Evolutionary conservation across 1,140 invertebrate species (phyloP).

Genomic region (Globodera rostochiensis): DNA sequence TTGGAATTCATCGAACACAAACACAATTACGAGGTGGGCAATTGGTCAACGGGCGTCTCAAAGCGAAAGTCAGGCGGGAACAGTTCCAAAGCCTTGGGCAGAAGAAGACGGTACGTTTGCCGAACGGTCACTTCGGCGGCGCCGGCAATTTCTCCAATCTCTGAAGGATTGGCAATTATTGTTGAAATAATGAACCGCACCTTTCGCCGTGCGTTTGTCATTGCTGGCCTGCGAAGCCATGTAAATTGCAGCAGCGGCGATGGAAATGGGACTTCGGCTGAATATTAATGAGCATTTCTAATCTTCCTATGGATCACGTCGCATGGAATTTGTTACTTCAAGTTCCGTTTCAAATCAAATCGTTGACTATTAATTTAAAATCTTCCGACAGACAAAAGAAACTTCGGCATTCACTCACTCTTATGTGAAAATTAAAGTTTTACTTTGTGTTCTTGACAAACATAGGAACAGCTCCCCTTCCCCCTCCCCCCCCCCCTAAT

Average conservation of each 20-base stretch:
- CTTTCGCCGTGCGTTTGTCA: conserved; percentile 51
- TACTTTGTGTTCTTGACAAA: no score
- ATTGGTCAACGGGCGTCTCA: conserved; percentile 81
- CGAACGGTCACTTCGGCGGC: conserved; percentile 97
- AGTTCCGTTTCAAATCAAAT: neutral
- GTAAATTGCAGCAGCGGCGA: conserved; percentile 97
- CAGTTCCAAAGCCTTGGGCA: conserved; percentile 83
- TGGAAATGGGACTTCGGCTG: conserved; percentile 92
- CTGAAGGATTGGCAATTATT: conserved; percentile 66
- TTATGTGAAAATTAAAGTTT: no score
- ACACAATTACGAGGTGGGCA: conserved; percentile 38
- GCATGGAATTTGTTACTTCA: no score
- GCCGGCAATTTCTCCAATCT: conserved; percentile 97
- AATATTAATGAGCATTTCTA: conserved; percentile 29
- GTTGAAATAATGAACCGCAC: conserved; percentile 10
- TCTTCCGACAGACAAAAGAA: no score
- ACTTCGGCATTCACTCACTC: no score
- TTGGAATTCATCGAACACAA: neutral
- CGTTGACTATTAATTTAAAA: no score
- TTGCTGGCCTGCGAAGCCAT: conserved; percentile 79
- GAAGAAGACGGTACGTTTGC: conserved; percentile 97
- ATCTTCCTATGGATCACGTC: neutral
- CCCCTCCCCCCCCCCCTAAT: no score
- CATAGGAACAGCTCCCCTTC: no score
- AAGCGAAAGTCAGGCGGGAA: conserved; percentile 97